A percentile compares a stretch with the other conserved stretches of the same genome.
Conservation (phyloP, 2,888 invertebrate species). For the Eupithecia pulchellata region DNA sequence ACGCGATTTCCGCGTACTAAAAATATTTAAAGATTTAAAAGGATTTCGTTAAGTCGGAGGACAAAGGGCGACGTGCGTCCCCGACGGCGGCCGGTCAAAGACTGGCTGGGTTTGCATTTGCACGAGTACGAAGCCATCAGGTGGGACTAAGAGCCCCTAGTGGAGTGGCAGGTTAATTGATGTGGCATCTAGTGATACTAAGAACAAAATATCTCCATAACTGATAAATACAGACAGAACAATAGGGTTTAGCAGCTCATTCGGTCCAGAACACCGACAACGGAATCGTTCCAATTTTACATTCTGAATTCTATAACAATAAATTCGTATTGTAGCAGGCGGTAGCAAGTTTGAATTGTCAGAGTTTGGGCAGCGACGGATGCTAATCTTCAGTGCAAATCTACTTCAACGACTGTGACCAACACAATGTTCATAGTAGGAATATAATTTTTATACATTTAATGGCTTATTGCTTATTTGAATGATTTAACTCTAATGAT, state of each 20-base stretch:
- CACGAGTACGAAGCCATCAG: conserved; percentile 60
- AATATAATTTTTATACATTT: conserved; percentile 35
- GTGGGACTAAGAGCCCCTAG: conserved; percentile 58
- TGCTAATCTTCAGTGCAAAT: conserved; percentile 31
- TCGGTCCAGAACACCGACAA: conserved; percentile 12
- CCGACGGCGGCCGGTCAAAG: conserved; percentile 63
- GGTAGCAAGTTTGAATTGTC: conserved; percentile 41
- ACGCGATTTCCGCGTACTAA: conserved; percentile 73
- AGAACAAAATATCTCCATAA: conserved; percentile 41
- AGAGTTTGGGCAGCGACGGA: conserved; percentile 43
- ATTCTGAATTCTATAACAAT: conserved; percentile 47
- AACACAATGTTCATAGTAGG: no score
- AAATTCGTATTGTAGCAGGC: conserved; percentile 46
- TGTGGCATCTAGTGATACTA: conserved; percentile 55
- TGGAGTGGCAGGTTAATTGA: conserved; percentile 61
- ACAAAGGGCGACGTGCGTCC: conserved; percentile 71
- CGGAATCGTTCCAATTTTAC: conserved; percentile 34
- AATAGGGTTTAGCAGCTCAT: conserved; percentile 31
- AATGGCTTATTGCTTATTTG: conserved; percentile 34
- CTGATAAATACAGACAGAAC: conserved; percentile 8
- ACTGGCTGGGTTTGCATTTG: conserved; percentile 59
- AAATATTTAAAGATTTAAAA: conserved; percentile 72
- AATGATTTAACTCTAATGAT: conserved; percentile 32
- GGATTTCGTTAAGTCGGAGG: conserved; percentile 62
- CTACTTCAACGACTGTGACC: conserved; percentile 44